A percentile compares a stretch with the other conserved stretches of the same genome.
Conservation (phyloP, 2,888 invertebrate species). For the Drosophila meridionalis region DNA sequence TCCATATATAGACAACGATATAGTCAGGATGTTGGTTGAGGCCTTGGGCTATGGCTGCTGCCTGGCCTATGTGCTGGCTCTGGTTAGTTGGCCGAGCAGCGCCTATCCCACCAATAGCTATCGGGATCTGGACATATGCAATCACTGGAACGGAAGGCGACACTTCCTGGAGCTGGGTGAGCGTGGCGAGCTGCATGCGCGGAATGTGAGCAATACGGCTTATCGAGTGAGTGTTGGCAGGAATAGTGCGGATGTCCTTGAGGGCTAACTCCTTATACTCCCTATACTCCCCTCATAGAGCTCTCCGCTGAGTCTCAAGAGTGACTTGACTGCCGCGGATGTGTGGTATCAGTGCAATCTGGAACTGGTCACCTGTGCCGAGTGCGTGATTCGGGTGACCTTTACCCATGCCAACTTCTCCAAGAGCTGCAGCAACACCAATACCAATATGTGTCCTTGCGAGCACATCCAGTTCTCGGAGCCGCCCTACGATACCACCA, state of each 20-base stretch:
- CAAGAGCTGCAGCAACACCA: conserved; percentile 81
- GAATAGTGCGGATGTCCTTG: neutral
- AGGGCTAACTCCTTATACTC: neutral
- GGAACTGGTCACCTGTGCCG: conserved; percentile 90
- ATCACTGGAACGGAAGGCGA: conserved; percentile 85
- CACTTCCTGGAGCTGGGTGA: conserved; percentile 85
- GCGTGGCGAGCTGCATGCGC: conserved; percentile 84
- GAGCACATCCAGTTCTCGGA: conserved; percentile 89
- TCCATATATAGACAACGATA: conserved; percentile 27
- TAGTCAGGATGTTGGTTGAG: conserved; percentile 47
- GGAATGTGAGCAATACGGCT: conserved; percentile 83
- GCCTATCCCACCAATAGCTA: conserved; percentile 82
- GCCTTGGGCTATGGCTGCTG: conserved; percentile 64
- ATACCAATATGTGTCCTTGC: conserved; percentile 85
- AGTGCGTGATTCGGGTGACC: conserved; percentile 87
- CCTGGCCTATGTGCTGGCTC: conserved; percentile 52
- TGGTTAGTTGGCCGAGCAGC: conserved; percentile 51
- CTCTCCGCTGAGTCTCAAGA: conserved; percentile 71
- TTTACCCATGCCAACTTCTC: conserved; percentile 84
- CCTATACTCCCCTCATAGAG: conserved; percentile 39
- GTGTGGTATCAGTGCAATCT: conserved; percentile 87
- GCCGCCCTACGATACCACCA: conserved; percentile 88
- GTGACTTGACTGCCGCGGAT: conserved; percentile 71
- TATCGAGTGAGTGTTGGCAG: conserved; percentile 78
- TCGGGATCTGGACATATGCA: conserved; percentile 84